These are phyloP conservation scores for Frankliniella fusca DNA, from an alignment of 2,888 invertebrate species.

Conservation along the genomic window DNA sequence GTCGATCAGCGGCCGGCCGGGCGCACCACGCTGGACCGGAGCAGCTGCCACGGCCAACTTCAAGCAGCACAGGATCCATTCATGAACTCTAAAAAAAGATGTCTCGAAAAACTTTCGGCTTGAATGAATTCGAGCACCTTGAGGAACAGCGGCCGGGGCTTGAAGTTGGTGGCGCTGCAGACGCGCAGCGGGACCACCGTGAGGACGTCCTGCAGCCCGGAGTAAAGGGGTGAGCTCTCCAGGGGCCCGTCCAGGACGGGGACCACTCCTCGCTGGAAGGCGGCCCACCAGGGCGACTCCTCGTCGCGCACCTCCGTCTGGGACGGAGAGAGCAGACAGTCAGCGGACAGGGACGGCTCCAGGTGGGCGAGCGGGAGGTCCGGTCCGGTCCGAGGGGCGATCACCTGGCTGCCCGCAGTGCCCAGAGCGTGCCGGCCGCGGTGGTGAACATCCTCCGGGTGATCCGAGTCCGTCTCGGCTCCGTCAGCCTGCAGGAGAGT, in stretches of 20 bases:
- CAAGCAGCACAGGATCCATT: background rate
- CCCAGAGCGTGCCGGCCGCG: too few relatives aligned
- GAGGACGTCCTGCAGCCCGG: background rate
- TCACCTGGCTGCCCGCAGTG: too few relatives aligned
- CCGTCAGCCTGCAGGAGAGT: too few relatives aligned
- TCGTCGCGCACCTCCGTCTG: too few relatives aligned
- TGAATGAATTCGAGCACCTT: background rate
- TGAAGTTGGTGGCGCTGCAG: background rate
- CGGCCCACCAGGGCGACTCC: background rate
- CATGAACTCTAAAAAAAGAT: background rate
- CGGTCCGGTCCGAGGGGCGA: too few relatives aligned
- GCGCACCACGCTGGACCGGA: background rate
- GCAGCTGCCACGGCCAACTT: background rate
- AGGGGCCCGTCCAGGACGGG: background rate
- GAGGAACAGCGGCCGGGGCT: background rate
- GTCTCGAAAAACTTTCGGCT: background rate
- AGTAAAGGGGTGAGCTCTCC: background rate
- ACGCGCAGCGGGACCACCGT: background rate
- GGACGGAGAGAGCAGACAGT: too few relatives aligned
- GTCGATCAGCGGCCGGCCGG: background rate
- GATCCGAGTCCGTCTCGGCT: too few relatives aligned
- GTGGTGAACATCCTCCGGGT: too few relatives aligned
- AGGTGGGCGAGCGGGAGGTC: too few relatives aligned
- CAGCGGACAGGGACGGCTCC: too few relatives aligned
- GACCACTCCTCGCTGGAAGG: background rate